Evolutionary conservation across 1,140 invertebrate species (phyloP), one percentile per base, ranked within the genome.

Genomic region (Eupristina koningsbergeri): DNA sequence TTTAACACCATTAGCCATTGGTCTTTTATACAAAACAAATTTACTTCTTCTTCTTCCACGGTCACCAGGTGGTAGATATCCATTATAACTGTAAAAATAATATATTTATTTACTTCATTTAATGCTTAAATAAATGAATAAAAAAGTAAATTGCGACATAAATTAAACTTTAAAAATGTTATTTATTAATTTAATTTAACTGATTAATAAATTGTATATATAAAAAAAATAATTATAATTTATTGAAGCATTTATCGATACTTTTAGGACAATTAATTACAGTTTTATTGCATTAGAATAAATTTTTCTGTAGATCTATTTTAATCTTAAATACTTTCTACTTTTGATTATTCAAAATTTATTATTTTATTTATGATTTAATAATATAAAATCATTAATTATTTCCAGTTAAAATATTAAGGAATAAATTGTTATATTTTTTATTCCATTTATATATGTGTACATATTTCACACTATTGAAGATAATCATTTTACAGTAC

Each of bases 1-100:
- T 89, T 98, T 98, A 36, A 99, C 98, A 53, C 98, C 98, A 92
- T 98, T 99, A 50, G 98, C 93, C 85, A 94, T 93, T 80, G 95
- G 94, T 87, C 98, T 94, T 91, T 97, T 96, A 91, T 96, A 96
- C 39, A 99, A 93, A 81, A 98, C 95, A 93, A 99, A 99, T 94
- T 99, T 99, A 93, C 97, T 98, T 89, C 97, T 95, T 89, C 97
- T 95, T 78, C 98, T 94, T 22, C 98, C 98, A 87, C 97, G 96
- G 93, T 99, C 98, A 50, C 97, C 98, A 88, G 96, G 96, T 79
- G 97, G 97, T 86, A 99, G 93, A 90, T 96, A 97, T 80, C 98
- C 98, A 95, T 99, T 99, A 93, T 99, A 99, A 87, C 98, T 99
- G 93, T 64, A 93, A 39, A 74, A 86, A 81, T 80, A 75, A 50